Evolutionary conservation across 2,888 invertebrate genomes (phyloP).

Genomic region (Andrena camellia): DNA sequence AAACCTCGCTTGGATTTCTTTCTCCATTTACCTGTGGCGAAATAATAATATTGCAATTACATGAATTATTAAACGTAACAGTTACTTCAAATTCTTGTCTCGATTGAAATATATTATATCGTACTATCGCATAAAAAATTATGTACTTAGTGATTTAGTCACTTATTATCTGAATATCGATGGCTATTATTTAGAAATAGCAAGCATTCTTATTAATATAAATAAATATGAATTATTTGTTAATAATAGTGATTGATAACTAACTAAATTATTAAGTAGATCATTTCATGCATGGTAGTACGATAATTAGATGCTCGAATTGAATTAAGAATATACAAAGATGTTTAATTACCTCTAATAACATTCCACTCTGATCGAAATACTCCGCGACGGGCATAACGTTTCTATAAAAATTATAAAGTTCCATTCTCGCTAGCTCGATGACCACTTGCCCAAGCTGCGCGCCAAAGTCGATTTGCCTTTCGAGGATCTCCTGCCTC

Average conservation of each 20-base stretch:
- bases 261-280: too few relatives aligned
- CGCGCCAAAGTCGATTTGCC: constrained; percentile 96
- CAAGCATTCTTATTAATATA: too few relatives aligned
- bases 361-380: constrained; percentile 94
- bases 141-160: too few relatives aligned
- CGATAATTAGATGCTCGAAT: too few relatives aligned
- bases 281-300: too few relatives aligned
- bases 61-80: not conserved
- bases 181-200: too few relatives aligned
- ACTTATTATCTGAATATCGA: too few relatives aligned
- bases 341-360: constrained; percentile 87
- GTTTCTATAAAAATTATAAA: constrained; percentile 94
- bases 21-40: constrained; percentile 92
- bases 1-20: constrained; percentile 94
- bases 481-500: constrained; percentile 93
- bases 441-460: constrained; percentile 94
- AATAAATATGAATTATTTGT: too few relatives aligned
- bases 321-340: not conserved
- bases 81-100: too few relatives aligned
- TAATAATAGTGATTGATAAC: too few relatives aligned
- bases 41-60: not conserved
- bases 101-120: too few relatives aligned
- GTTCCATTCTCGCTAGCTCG: constrained; percentile 94
- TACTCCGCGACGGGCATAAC: constrained; percentile 96
- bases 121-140: too few relatives aligned